phyloP scores from a whole-genome alignment of 2,113 vertebrate genomes.

The Emydura subglobosa region DNA sequence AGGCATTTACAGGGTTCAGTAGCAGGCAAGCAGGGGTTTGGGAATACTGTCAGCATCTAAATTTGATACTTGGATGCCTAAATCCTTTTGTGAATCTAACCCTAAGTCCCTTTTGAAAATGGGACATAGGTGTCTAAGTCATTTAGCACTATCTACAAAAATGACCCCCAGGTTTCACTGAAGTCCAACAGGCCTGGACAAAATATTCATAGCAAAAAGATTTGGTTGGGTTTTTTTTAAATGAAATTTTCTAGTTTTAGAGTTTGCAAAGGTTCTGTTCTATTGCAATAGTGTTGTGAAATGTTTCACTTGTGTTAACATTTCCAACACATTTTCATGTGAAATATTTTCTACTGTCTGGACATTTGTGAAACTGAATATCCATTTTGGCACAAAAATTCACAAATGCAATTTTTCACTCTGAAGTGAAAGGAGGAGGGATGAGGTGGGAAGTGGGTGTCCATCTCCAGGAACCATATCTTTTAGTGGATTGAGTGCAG shows the following conservation, averaged over 20 bases:
- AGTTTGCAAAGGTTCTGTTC: neutral
- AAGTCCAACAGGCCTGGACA: neutral
- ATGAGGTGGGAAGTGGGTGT: neutral
- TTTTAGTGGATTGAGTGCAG: neutral
- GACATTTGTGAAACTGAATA: neutral
- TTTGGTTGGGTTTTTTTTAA: neutral
- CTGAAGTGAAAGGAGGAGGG: neutral
- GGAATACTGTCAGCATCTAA: too few relatives aligned
- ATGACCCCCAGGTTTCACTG: too few relatives aligned
- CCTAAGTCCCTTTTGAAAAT: too few relatives aligned
- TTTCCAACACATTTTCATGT: neutral
- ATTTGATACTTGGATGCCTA: too few relatives aligned
- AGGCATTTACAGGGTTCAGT: too few relatives aligned
- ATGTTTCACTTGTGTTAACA: neutral
- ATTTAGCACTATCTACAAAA: too few relatives aligned
- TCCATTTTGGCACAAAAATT: neutral
- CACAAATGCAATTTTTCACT: neutral
- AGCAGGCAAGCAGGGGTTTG: too few relatives aligned
- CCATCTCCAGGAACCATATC: neutral
- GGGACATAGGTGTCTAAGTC: too few relatives aligned
- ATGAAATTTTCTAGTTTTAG: neutral
- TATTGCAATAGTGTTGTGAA: neutral
- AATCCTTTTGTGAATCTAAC: too few relatives aligned
- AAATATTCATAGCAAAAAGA: neutral
- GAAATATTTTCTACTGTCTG: neutral